These are phyloP conservation scores for Venustaconcha ellipsiformis DNA, from an alignment of 1,140 invertebrate genomes.

Conservation along the genomic window DNA sequence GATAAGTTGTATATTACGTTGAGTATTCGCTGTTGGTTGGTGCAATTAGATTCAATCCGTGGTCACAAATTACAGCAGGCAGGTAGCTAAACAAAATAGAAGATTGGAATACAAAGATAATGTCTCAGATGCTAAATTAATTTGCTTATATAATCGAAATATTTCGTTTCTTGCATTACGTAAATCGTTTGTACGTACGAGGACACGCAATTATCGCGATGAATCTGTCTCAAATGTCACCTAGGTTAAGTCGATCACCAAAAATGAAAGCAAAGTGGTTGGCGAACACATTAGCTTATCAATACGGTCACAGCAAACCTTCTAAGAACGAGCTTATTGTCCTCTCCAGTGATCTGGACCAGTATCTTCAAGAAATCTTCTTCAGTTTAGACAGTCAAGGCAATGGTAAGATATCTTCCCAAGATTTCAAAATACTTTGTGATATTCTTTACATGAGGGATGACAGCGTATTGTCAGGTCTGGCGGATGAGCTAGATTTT, in stretches of 20 bases:
- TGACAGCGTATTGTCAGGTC: background rate
- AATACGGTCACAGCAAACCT: conserved; percentile 22
- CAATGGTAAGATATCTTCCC: conserved; percentile 20
- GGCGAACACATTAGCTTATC: conserved; percentile 29
- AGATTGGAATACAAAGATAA: no score
- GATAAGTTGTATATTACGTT: no score
- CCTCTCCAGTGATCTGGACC: conserved; percentile 28
- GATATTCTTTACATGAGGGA: conserved; percentile 26
- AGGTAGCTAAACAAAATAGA: no score
- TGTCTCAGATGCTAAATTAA: no score
- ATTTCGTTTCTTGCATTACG: no score
- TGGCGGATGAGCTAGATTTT: conserved; percentile 16
- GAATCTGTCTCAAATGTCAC: conserved; percentile 19
- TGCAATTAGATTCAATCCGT: no score
- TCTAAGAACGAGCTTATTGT: conserved; percentile 30
- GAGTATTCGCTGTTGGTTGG: no score
- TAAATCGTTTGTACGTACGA: no score
- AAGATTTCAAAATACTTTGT: conserved; percentile 22
- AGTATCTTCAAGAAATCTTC: conserved; percentile 33
- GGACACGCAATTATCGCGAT: background rate
- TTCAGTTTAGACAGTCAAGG: conserved; percentile 29
- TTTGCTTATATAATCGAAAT: no score
- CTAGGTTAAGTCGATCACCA: conserved; percentile 24
- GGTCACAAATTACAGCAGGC: no score
- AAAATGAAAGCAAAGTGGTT: conserved; percentile 33